phyloP scores from a whole-genome alignment of 2,888 invertebrate genomes.

The Slavum lentiscoides region DNA sequence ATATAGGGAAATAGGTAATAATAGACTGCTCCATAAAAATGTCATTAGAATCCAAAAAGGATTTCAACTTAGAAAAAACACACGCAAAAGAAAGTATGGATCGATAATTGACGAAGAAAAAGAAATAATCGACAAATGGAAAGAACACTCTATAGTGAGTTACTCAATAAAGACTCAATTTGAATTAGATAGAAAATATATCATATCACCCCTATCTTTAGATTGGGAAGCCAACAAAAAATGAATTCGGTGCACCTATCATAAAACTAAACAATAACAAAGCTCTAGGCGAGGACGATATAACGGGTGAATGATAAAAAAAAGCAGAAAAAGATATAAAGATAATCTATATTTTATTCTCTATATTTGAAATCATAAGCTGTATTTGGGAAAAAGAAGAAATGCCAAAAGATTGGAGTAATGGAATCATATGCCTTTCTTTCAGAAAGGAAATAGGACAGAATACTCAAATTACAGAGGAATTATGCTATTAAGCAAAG shows the following conservation, averaged over 20 bases:
- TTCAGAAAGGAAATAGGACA: neutral
- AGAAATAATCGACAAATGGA: neutral
- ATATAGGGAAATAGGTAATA: too few species aligned
- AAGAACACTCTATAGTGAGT: neutral
- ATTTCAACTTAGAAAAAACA: neutral
- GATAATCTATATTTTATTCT: too few species aligned
- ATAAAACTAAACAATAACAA: neutral
- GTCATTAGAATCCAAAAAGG: too few species aligned
- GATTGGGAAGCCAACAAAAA: neutral
- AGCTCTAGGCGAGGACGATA: neutral
- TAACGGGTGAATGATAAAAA: slow-evolving; percentile 6
- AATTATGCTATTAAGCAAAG: slow-evolving; percentile 10
- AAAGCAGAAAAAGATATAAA: neutral
- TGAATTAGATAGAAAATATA: neutral
- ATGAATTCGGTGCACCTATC: neutral
- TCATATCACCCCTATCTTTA: neutral
- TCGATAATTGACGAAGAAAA: too few species aligned
- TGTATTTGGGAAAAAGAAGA: neutral
- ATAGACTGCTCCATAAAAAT: too few species aligned
- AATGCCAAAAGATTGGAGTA: neutral
- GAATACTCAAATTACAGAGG: neutral
- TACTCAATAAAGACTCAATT: neutral
- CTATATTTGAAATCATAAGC: neutral
- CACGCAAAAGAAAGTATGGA: neutral
- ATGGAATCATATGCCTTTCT: slow-evolving; percentile 4